These are phyloP conservation scores for Montifringilla adamsi DNA, from an alignment of 2,113 vertebrate genomes.

Conservation along the genomic window DNA sequence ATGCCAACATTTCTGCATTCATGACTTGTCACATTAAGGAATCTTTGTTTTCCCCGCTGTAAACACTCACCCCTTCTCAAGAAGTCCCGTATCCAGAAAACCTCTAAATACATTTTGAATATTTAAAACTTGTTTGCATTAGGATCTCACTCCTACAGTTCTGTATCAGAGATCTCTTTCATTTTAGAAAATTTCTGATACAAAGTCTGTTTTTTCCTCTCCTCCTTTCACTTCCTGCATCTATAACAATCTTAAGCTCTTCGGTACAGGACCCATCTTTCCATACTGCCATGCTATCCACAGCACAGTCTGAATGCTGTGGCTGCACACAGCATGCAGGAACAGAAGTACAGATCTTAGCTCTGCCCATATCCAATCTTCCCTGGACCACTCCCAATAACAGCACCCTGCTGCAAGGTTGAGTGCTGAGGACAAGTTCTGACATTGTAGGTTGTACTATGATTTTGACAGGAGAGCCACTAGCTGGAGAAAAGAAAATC, in stretches of 20 bases:
- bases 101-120: not conserved
- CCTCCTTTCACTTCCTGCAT: not conserved
- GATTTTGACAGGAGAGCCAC: not conserved
- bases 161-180: not conserved
- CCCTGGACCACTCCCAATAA: not conserved
- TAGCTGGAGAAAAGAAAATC: not conserved
- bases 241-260: not conserved
- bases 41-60: not conserved
- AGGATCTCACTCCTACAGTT: not conserved
- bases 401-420: not conserved
- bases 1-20: not conserved
- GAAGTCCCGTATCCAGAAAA: not conserved
- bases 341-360: not conserved
- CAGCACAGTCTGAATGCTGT: not conserved
- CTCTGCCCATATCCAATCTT: accelerated
- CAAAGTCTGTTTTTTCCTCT: not conserved
- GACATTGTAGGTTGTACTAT: not conserved
- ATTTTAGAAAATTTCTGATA: not conserved
- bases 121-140: not conserved
- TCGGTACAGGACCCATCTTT: not conserved
- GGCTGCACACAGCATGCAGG: not conserved
- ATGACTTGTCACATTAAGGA: not conserved
- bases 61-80: not conserved
- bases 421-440: not conserved
- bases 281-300: not conserved